Base-by-base conservation (phyloP, 1,140 invertebrate genomes). In the Drosophila bocki region DNA sequence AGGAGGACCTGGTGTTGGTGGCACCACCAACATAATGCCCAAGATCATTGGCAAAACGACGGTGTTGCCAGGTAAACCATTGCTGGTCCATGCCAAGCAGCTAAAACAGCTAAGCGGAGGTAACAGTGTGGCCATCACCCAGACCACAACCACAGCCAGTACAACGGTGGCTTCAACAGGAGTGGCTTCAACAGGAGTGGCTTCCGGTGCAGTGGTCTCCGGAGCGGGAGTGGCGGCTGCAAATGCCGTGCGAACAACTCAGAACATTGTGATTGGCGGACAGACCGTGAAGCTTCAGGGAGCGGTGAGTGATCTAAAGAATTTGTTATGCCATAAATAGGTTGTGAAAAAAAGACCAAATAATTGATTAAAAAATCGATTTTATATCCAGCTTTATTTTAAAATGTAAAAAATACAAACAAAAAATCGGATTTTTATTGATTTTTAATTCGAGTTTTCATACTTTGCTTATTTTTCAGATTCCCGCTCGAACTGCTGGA, bases 11-110 rank as follows among this genome's bases (percentile, higher is more conserved):
- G 50, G 53, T 37, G 50, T 50, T 42, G 50, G 33, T 41, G 22
- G 22, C 22, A 22, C 22, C 19, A 26, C 51, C 4, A 57, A 51
- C 3, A 51, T 77, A 41, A 64, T 82, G 48, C 78, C 80, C 9
- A 90, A 81, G 39, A 85, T 87, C n/a, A 88, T 90, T 60, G 85
- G 86, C 32, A 92, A 92, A 35, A 85, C 88, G 9, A 90, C 85
- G 1, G 85, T 90, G 62, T 50, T 88, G 54, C 78, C 84, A 19
- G 95, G 95, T 1, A 96, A 96, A 78, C 95, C 78, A 7, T 8
- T 90, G 35, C 53, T 90, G 12, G 35, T 90, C n/a, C 70, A 86
- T 22, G 85, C 84, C 19, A 87, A 87, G 51, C 68, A 78, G 0
- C 41, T 87, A 0, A 87, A 87, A 11, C 53, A 88, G 37, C 26